Evolutionary conservation across 2,797 vertebrate genomes (phyloP).

Genomic region (Leptodactylus fallax): DNA sequence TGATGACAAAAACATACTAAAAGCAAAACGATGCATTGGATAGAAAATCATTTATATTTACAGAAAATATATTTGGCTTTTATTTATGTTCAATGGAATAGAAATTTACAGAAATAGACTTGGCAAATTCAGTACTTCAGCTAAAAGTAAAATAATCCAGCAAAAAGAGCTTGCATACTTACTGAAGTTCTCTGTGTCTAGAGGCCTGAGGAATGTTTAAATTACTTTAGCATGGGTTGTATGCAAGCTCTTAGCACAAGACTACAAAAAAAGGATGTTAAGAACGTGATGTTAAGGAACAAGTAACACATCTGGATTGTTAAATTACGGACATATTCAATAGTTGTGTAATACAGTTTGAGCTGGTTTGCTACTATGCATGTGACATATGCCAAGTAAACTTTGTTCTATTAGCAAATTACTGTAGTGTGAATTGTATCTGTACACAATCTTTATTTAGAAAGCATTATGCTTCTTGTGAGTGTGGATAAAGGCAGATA

Average conservation of each 20-base stretch:
- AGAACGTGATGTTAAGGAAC: conserved; percentile 27
- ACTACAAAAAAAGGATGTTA: conserved; percentile 19
- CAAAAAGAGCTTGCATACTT: conserved; percentile 33
- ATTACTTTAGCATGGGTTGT: conserved; percentile 35
- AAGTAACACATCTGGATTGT: conserved; percentile 5
- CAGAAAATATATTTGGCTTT: neutral
- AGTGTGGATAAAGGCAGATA: neutral
- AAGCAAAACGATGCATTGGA: neutral
- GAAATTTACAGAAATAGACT: conserved; percentile 29
- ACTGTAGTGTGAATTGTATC: neutral
- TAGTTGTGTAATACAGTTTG: neutral
- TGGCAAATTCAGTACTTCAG: conserved; percentile 37
- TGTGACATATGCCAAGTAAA: neutral
- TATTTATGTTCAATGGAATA: neutral
- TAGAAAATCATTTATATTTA: conserved; percentile 29
- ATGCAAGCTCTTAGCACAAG: conserved; percentile 5
- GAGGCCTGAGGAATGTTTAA: conserved; percentile 50
- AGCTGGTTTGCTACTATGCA: neutral
- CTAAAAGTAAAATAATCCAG: conserved; percentile 49
- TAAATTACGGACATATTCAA: neutral
- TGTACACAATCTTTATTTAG: neutral
- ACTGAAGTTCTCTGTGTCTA: conserved; percentile 34
- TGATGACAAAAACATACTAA: neutral
- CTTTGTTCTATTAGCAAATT: neutral
- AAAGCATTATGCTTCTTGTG: neutral